These are phyloP conservation scores for Meloidogyne floridensis DNA, from an alignment of 1,140 invertebrate species.

Conservation along the genomic window DNA sequence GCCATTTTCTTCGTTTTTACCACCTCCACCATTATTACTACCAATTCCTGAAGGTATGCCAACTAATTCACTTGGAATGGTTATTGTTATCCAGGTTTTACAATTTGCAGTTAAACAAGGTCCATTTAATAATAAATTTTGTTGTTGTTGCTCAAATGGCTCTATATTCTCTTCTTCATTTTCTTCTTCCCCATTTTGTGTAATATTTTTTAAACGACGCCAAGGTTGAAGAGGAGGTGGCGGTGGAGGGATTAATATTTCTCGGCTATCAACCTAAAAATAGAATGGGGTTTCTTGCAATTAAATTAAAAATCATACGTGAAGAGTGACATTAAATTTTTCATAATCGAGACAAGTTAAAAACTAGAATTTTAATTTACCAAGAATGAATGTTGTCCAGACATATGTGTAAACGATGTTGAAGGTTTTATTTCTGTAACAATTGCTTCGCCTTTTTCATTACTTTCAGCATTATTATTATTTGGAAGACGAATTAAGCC, in stretches of 20 bases:
- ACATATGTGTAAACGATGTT: background rate
- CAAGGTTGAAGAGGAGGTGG: background rate
- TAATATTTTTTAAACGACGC: background rate
- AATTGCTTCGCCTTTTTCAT: background rate
- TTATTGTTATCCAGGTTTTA: conserved; percentile 40
- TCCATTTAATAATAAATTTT: background rate
- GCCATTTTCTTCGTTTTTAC: background rate
- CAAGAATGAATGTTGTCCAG: background rate
- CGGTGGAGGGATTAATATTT: background rate
- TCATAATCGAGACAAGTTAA: background rate
- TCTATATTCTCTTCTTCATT: background rate
- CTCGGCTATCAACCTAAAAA: background rate
- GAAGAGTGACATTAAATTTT: too few species aligned
- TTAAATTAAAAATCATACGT: background rate
- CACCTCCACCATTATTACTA: background rate
- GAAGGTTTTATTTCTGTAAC: background rate
- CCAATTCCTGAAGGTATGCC: conserved; percentile 16
- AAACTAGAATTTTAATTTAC: background rate
- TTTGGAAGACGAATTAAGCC: background rate
- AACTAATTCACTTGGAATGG: conserved; percentile 34
- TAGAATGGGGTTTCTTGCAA: background rate
- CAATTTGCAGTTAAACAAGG: conserved; percentile 35
- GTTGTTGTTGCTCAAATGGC: conserved; percentile 1
- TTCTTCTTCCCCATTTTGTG: background rate
- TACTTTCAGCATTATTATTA: background rate